Evolutionary conservation across 2,888 invertebrate genomes (phyloP), one percentile per base, ranked within the genome.

Genomic region (Camponotus fellah): DNA sequence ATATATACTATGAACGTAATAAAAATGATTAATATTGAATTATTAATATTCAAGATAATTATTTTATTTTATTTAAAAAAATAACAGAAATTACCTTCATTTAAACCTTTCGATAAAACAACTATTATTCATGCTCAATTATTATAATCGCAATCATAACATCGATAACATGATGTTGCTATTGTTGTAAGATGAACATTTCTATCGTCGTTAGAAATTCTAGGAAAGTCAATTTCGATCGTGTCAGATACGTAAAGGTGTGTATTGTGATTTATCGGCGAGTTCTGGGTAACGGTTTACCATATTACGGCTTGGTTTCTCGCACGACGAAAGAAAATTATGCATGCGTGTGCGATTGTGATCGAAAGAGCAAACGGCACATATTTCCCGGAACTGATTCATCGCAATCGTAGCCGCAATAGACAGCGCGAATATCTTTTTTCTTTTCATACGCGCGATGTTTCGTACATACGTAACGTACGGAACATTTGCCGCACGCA

Each of bases 381-480:
- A 26, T n/a, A 71, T 71, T 89, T 89, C 89, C 53, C 65, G 53
- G 89, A 89, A 89, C 83, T 86, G 87, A 89, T 86, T 87, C 82
- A 85, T 87, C 85, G 87, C 72, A 40, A 64, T 83, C 75, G 65
- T 53, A 75, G 32, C 62, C 17, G 32, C 85, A 80, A 87, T 85
- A 85, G 89, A 89, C 88, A 88, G 62, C 82, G 76, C 82, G 72
- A 74, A 71, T 85, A 84, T 79, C 68, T 65, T 74, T 49, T 77
- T 69, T 83, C 75, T 60, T 43, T 32, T 34, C 37, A 12, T 58
- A 77, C n/a, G 69, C 79, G 58, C 34, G 58, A 60, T 49, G 62
- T 64, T 74, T 83, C 86, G 60, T 66, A 81, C 56, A 53, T 53
- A 81, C 43, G 62, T 71, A 74, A 81, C 49, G 58, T 71, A 74